Conservation (phyloP, 1,140 invertebrate species). For the Cryptotermes secundus region DNA sequence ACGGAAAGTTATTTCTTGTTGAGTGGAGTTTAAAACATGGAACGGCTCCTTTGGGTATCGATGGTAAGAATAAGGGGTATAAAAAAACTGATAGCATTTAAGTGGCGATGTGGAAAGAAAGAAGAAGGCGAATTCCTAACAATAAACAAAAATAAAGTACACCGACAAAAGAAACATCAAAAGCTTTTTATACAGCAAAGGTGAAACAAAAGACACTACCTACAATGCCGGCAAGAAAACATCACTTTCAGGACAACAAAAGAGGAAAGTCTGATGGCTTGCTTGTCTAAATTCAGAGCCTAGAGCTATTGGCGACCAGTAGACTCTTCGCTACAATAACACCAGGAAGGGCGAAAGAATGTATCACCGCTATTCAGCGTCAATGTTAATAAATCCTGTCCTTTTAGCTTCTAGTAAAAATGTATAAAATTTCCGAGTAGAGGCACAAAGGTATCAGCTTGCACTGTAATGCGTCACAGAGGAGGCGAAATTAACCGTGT, state of each 20-base stretch:
- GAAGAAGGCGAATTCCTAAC: not conserved
- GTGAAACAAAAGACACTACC: not conserved
- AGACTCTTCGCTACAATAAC: not conserved
- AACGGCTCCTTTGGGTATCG: not conserved
- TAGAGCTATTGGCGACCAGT: not conserved
- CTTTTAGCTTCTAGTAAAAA: not conserved
- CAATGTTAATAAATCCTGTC: not conserved
- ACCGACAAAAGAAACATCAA: not conserved
- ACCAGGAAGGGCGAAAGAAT: not conserved
- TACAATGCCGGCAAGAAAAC: not conserved
- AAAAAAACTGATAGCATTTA: slow-evolving; percentile 1
- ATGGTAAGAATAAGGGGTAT: not conserved
- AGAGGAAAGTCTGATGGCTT: not conserved
- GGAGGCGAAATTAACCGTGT: not conserved
- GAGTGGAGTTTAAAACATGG: slow-evolving; percentile 9
- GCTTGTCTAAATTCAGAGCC: not conserved
- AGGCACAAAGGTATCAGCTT: not conserved
- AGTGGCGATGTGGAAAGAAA: not conserved
- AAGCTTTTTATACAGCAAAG: slow-evolving; percentile 17
- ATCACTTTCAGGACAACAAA: not conserved
- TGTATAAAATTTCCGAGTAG: not conserved
- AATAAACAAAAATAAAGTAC: slow-evolving; percentile 11
- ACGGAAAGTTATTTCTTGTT: not conserved
- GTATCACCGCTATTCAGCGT: not conserved
- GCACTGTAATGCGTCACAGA: not conserved